Percentiles rank a stretch among this genome's conserved stretches.
phyloP scores from a whole-genome alignment of 2,797 vertebrate species.

The Eidolon dupreanum region DNA sequence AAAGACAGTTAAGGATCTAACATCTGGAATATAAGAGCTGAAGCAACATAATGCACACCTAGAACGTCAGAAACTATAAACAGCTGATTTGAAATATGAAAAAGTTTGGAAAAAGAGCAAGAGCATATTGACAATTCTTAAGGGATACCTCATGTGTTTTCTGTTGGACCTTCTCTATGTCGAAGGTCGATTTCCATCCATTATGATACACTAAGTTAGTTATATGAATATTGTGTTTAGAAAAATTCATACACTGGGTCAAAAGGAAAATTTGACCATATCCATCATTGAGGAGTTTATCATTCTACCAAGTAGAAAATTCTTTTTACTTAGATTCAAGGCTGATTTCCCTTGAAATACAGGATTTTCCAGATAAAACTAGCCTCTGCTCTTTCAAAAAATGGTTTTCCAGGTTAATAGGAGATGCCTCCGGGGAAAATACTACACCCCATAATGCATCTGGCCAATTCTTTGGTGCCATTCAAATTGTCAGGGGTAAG shows the following conservation, averaged over 20 bases:
- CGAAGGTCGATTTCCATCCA: constrained; percentile 36
- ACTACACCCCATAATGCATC: constrained; percentile 10
- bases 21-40: background rate
- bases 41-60: background rate
- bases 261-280: constrained; percentile 46
- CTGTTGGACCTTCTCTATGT: background rate
- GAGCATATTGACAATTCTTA: constrained; percentile 39
- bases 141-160: background rate
- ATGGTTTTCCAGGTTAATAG: constrained; percentile 55
- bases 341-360: constrained; percentile 22
- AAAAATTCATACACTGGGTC: constrained; percentile 56
- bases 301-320: constrained; percentile 30
- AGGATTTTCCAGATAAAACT: constrained; percentile 66
- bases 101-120: constrained; percentile 10
- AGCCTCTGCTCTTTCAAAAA: constrained; percentile 60
- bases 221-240: constrained; percentile 55
- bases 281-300: background rate
- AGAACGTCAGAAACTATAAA: background rate
- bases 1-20: background rate
- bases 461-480: constrained; percentile 31
- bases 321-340: constrained; percentile 55
- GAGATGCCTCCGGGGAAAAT: constrained; percentile 45
- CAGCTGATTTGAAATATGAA: constrained; percentile 21
- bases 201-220: constrained; percentile 42
- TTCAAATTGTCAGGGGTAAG: constrained; percentile 41